These are phyloP conservation scores for Epistrophe grossulariae DNA, from an alignment of 2,888 invertebrate genomes.

Conservation along the genomic window DNA sequence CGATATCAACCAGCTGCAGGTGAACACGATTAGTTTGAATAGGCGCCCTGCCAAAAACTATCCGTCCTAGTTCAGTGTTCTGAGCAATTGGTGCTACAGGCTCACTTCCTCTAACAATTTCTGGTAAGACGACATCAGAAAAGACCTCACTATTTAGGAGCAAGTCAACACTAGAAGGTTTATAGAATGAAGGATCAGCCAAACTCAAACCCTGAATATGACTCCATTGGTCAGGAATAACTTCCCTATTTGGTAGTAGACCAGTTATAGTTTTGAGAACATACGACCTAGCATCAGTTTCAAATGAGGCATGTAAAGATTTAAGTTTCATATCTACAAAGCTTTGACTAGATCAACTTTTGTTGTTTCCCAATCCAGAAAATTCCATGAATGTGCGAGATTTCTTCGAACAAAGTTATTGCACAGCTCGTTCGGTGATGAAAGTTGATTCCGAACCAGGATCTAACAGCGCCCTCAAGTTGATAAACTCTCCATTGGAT, in stretches of 20 bases:
- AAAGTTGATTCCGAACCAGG: too few relatives aligned
- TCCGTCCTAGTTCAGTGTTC: slow-evolving; percentile 28
- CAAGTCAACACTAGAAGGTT: slow-evolving; percentile 10
- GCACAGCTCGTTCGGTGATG: too few relatives aligned
- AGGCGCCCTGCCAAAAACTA: slow-evolving; percentile 9
- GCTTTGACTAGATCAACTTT: background rate
- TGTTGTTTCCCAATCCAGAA: background rate
- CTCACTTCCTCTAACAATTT: slow-evolving; percentile 17
- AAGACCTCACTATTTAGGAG: slow-evolving; percentile 25
- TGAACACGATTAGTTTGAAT: slow-evolving; percentile 5
- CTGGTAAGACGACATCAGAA: slow-evolving; percentile 4
- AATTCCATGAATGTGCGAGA: too few relatives aligned
- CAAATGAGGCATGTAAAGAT: background rate
- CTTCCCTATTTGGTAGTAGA: background rate
- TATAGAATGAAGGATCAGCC: slow-evolving; percentile 24
- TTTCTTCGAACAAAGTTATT: too few relatives aligned
- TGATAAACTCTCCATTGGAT: too few relatives aligned
- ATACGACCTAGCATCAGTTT: background rate
- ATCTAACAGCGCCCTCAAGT: too few relatives aligned
- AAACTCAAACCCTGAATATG: slow-evolving; percentile 7
- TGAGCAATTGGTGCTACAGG: slow-evolving; percentile 32
- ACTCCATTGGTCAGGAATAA: too few relatives aligned
- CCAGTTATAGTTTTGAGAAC: background rate
- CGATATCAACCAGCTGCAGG: slow-evolving; percentile 4
- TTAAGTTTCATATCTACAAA: background rate